Evolutionary conservation across 2,888 invertebrate species (phyloP).

Genomic region (Watsonalla cultraria): DNA sequence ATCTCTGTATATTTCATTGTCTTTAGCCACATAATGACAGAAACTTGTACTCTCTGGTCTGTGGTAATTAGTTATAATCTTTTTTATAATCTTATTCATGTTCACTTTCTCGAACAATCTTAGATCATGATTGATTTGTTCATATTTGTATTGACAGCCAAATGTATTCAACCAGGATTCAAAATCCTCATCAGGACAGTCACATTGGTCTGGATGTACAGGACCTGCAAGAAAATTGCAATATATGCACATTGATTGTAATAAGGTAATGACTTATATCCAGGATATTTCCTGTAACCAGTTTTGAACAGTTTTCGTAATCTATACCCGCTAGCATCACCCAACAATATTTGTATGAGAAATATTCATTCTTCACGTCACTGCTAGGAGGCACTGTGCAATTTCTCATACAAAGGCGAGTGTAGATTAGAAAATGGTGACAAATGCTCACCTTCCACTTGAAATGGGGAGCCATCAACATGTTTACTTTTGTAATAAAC

Average conservation of each 20-base stretch:
- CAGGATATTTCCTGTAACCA: no score
- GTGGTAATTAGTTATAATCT: constrained; percentile 84
- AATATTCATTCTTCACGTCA: no score
- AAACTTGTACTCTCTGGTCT: constrained; percentile 90
- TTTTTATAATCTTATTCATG: constrained; percentile 81
- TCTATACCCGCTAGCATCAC: no score
- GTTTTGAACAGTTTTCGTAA: no score
- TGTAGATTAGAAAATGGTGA: no score
- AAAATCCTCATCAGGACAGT: constrained; percentile 84
- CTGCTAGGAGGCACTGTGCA: no score
- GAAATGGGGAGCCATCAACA: constrained; percentile 82
- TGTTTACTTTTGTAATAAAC: constrained; percentile 81
- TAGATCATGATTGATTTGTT: constrained; percentile 86
- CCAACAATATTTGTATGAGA: no score
- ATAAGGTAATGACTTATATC: no score
- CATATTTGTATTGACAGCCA: constrained; percentile 80
- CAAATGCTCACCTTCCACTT: constrained; percentile 81
- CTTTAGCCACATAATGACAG: constrained; percentile 92
- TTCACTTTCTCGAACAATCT: constrained; percentile 82
- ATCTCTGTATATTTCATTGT: constrained; percentile 89
- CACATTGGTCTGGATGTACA: constrained; percentile 89
- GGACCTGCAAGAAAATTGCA: constrained; percentile 68
- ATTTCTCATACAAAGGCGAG: no score
- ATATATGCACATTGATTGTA: constrained; percentile 6
- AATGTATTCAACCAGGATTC: constrained; percentile 82